Conservation (phyloP, 2,888 invertebrate species). For the Gandaritis pyraliata region DNA sequence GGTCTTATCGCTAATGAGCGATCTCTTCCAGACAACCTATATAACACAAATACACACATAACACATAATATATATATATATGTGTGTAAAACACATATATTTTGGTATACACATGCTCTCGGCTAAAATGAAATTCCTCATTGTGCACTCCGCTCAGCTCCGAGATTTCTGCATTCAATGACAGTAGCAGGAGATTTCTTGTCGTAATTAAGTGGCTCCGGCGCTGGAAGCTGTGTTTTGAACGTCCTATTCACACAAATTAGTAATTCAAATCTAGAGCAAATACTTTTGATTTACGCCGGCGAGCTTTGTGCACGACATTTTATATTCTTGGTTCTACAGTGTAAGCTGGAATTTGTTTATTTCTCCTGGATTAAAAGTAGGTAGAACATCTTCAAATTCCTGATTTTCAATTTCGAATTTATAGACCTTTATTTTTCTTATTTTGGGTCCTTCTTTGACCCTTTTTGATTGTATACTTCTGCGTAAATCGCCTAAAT, state of each 20-base stretch:
- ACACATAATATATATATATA: too few species aligned
- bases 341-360: not conserved
- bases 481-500: too few species aligned
- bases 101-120: not conserved
- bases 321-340: constrained; percentile 26
- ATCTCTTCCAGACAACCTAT: too few species aligned
- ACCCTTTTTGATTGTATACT: too few species aligned
- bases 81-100: too few species aligned
- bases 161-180: constrained; percentile 51
- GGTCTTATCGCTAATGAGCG: too few species aligned
- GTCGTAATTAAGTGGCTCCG: constrained; percentile 52
- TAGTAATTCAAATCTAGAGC: constrained; percentile 65
- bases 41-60: too few species aligned
- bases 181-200: constrained; percentile 48
- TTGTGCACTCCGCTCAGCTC: constrained; percentile 42
- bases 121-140: not conserved
- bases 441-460: too few species aligned
- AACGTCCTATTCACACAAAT: constrained; percentile 54
- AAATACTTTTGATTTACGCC: constrained; percentile 66
- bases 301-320: constrained; percentile 26
- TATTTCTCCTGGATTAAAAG: not conserved
- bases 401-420: too few species aligned
- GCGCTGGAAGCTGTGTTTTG: constrained; percentile 45
- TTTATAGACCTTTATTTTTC: too few species aligned
- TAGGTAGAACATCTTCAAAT: too few species aligned